Evolutionary conservation across 2,888 invertebrate species (phyloP).

Genomic region (Noctua janthe): DNA sequence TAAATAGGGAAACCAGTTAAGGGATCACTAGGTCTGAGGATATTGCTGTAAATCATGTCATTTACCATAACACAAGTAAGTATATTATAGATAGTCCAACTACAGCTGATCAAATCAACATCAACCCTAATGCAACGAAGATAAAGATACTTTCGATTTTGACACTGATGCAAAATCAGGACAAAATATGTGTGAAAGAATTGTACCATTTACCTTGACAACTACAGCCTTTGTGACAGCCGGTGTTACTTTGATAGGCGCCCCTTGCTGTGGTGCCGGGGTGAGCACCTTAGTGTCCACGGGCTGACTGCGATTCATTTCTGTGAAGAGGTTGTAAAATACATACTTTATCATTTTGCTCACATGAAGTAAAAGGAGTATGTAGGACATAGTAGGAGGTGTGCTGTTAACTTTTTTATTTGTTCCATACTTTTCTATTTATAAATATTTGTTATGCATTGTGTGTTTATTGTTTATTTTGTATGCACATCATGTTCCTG

Average conservation of each 20-base stretch:
- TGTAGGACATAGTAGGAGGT: background rate
- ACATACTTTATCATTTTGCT: no score
- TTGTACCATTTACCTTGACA: conserved; percentile 68
- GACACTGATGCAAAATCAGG: background rate
- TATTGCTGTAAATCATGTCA: background rate
- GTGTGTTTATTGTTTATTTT: no score
- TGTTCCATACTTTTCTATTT: no score
- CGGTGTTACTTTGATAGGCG: conserved; percentile 56
- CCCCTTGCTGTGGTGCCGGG: conserved; percentile 46
- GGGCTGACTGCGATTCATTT: conserved; percentile 49
- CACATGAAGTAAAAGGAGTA: background rate
- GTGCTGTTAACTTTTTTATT: background rate
- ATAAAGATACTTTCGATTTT: background rate
- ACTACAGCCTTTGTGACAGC: conserved; percentile 51
- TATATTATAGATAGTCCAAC: background rate
- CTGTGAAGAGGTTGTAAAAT: conserved; percentile 31
- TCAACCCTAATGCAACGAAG: background rate
- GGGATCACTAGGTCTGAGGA: background rate
- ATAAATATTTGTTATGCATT: no score
- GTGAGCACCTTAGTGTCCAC: conserved; percentile 59
- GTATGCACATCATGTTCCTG: no score
- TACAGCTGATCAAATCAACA: background rate
- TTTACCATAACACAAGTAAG: background rate
- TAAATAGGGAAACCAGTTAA: background rate
- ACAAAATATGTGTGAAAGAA: background rate